Evolutionary conservation across 1,140 invertebrate genomes (phyloP).

Genomic region (Drosophila kurseongensis): DNA sequence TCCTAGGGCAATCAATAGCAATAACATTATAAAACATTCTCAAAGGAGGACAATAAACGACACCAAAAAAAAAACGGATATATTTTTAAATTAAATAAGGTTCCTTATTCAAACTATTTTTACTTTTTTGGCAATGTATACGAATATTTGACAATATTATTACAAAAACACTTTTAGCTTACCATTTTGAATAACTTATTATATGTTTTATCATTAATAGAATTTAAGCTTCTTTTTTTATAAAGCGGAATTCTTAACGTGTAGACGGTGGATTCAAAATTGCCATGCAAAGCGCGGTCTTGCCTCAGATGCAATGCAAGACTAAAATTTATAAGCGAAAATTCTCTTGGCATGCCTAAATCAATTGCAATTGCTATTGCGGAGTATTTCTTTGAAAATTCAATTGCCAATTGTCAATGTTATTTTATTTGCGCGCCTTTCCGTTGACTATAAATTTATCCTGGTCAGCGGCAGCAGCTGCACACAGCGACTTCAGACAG

Average conservation of each 20-base stretch:
- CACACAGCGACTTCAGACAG: background rate
- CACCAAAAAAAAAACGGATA: background rate
- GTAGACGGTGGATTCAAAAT: background rate
- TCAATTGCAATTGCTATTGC: slow-evolving; percentile 53
- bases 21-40: background rate
- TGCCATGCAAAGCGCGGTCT: slow-evolving; percentile 38
- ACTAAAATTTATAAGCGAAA: slow-evolving; percentile 47
- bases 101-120: no score
- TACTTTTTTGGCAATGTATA: no score
- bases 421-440: slow-evolving; percentile 72
- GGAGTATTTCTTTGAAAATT: slow-evolving; percentile 59
- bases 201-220: no score
- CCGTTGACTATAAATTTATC: slow-evolving; percentile 62
- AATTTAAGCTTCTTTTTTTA: no score
- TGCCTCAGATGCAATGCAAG: slow-evolving; percentile 19
- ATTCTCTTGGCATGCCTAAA: slow-evolving; percentile 40
- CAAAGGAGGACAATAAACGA: background rate
- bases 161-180: no score
- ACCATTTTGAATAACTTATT: no score
- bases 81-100: background rate
- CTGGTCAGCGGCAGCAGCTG: slow-evolving; percentile 29
- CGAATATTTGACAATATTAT: background rate
- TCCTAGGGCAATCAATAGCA: background rate
- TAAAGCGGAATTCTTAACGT: background rate
- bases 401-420: slow-evolving; percentile 71